A percentile compares a stretch with the other conserved stretches of the same genome.
These are phyloP conservation scores for Chelidonichthys spinosus DNA, from an alignment of 2,797 vertebrate genomes.

Conservation along the genomic window DNA sequence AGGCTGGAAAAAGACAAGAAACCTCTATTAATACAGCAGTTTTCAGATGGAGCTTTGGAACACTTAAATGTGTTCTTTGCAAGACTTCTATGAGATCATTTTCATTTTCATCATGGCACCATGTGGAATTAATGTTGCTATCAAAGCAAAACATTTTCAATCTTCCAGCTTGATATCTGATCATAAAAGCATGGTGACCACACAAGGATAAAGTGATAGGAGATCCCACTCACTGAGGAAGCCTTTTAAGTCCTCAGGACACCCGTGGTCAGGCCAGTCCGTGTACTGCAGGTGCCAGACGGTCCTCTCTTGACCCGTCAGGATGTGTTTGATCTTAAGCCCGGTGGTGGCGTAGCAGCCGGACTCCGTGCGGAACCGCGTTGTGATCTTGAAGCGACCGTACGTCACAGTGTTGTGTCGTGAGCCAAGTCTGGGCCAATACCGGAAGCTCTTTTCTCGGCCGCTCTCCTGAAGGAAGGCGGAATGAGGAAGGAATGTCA, in stretches of 20 bases:
- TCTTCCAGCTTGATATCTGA: background rate
- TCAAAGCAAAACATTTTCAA: background rate
- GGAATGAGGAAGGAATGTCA: too few relatives aligned
- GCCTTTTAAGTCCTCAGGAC: conserved; percentile 96
- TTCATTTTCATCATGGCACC: background rate
- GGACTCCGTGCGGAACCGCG: conserved; percentile 96
- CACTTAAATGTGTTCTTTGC: background rate
- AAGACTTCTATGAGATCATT: background rate
- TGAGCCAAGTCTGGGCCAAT: conserved; percentile 97
- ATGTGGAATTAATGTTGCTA: background rate
- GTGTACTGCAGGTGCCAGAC: conserved; percentile 99
- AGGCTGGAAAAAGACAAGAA: conserved; percentile 81
- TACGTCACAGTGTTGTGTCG: conserved; percentile 96
- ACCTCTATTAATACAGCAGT: background rate
- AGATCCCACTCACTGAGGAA: conserved; percentile 90
- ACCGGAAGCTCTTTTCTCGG: conserved; percentile 96
- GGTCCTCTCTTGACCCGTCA: conserved; percentile 95
- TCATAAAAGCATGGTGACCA: background rate
- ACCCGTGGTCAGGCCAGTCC: conserved; percentile 99
- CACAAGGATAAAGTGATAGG: background rate
- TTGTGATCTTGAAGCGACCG: conserved; percentile 97
- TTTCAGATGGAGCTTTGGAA: background rate
- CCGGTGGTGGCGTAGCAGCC: conserved; percentile 98
- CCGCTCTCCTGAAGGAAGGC: conserved; percentile 88
- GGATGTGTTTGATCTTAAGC: conserved; percentile 95